phyloP scores from a whole-genome alignment of 2,888 invertebrate genomes.

The Plusia festucae region DNA sequence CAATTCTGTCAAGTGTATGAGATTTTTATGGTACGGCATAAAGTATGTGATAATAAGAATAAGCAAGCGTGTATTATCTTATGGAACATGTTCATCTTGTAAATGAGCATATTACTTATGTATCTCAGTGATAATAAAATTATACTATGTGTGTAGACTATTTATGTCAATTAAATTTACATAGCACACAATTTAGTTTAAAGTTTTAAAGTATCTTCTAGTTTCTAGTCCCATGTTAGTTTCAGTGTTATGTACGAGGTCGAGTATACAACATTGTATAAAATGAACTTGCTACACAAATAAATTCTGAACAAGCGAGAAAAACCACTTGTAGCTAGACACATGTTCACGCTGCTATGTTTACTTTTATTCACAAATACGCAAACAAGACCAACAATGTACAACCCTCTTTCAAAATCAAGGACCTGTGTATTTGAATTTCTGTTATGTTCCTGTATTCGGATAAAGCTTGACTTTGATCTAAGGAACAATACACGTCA shows the following conservation, averaged over 20 bases:
- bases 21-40: conserved; percentile 20
- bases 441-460: conserved; percentile 24
- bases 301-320: neutral
- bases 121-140: too few relatives aligned
- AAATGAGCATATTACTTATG: neutral
- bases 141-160: neutral
- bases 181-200: too few relatives aligned
- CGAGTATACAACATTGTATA: too few relatives aligned
- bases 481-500: conserved; percentile 57
- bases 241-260: too few relatives aligned
- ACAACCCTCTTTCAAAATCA: neutral
- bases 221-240: too few relatives aligned
- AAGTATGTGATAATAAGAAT: conserved; percentile 1
- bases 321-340: conserved; percentile 4
- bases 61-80: neutral
- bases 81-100: neutral
- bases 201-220: too few relatives aligned
- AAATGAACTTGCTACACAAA: neutral
- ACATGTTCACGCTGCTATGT: neutral
- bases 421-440: conserved; percentile 10
- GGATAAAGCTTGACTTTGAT: conserved; percentile 52
- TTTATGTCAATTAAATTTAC: too few relatives aligned
- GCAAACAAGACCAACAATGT: conserved; percentile 7
- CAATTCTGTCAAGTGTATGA: conserved; percentile 42
- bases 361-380: conserved; percentile 9